Evolutionary conservation across 2,888 invertebrate genomes (phyloP).

Genomic region (Lochmaea capreae): DNA sequence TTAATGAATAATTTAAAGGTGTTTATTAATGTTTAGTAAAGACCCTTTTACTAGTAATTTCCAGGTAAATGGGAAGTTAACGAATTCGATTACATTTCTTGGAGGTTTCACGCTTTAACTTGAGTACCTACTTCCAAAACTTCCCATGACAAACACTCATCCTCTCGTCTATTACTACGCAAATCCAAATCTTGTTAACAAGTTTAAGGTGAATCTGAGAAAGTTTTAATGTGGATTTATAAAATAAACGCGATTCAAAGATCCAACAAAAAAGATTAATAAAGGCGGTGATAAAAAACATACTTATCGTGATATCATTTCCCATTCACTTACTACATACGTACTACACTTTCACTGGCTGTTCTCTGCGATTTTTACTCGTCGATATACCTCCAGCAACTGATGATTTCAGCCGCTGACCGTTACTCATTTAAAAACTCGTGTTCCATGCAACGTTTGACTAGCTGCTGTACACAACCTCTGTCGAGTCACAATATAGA

Average conservation of each 20-base stretch:
- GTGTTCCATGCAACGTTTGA: no score
- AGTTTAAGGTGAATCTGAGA: not conserved
- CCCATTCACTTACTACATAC: no score
- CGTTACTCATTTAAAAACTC: no score
- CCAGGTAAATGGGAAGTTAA: not conserved
- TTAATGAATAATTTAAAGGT: no score
- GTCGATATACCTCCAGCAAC: no score
- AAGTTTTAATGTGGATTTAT: not conserved
- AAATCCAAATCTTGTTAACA: not conserved
- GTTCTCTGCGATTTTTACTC: no score
- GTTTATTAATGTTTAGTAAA: no score
- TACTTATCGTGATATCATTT: no score
- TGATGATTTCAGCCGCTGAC: no score
- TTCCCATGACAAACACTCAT: not conserved
- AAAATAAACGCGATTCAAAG: not conserved
- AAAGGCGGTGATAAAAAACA: not conserved
- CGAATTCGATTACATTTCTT: not conserved
- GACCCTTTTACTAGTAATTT: not conserved
- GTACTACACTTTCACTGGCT: no score
- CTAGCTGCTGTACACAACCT: no score
- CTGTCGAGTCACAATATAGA: no score
- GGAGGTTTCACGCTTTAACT: not conserved
- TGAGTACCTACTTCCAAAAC: not conserved
- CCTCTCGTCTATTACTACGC: not conserved
- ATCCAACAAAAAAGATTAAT: not conserved